These are phyloP conservation scores for Acanthiza pusilla DNA, from an alignment of 2,797 vertebrate species.

Conservation along the genomic window DNA sequence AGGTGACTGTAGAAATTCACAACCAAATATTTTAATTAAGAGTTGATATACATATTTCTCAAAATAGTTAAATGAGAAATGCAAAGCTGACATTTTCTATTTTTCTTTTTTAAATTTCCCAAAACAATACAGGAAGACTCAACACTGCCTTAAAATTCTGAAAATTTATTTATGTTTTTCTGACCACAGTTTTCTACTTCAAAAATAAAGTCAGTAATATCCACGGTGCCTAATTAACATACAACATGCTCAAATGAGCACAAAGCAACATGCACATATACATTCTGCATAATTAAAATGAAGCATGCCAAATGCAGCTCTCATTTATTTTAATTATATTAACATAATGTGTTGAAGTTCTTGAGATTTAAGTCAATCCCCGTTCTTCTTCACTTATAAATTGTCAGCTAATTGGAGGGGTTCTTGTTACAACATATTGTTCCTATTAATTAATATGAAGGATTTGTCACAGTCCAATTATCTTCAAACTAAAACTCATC, in stretches of 20 bases:
- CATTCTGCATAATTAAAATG: background rate
- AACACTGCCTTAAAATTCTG: background rate
- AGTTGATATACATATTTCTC: background rate
- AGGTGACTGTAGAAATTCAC: background rate
- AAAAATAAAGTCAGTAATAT: background rate
- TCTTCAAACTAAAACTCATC: background rate
- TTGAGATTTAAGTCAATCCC: background rate
- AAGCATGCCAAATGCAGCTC: background rate
- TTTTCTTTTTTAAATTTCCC: background rate
- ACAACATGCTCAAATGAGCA: background rate
- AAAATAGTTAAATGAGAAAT: background rate
- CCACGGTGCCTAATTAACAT: background rate
- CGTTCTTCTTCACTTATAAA: background rate
- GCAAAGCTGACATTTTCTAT: background rate
- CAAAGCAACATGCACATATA: background rate
- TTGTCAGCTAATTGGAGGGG: background rate
- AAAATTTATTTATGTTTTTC: background rate
- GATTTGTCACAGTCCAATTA: background rate
- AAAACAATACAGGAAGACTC: background rate
- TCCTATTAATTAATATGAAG: background rate
- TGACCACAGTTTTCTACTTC: background rate
- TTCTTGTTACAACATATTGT: background rate
- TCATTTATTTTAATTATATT: constrained; percentile 1
- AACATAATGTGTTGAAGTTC: background rate
- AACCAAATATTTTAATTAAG: background rate